These are phyloP conservation scores for Heliconius ethilla DNA, from an alignment of 2,888 invertebrate species.

Conservation along the genomic window DNA sequence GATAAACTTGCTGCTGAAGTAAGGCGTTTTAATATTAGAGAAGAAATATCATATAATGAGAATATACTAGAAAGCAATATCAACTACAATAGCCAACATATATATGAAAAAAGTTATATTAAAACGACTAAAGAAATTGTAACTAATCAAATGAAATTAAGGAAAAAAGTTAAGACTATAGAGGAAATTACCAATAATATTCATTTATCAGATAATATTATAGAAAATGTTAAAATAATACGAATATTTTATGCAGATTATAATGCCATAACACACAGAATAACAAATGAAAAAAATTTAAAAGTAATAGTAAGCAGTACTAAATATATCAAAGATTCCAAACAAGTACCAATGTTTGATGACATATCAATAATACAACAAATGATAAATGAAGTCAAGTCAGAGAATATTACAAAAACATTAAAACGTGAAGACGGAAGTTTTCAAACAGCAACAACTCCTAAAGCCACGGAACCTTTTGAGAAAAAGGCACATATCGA, in stretches of 20 bases:
- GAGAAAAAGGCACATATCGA: neutral
- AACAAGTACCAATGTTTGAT: constrained; percentile 6
- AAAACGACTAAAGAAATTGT: constrained; percentile 41
- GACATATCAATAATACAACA: constrained; percentile 31
- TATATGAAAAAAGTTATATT: constrained; percentile 29
- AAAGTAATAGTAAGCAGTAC: constrained; percentile 39
- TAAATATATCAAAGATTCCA: constrained; percentile 30
- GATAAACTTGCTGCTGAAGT: constrained; percentile 41
- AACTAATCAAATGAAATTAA: constrained; percentile 32
- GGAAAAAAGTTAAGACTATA: constrained; percentile 35
- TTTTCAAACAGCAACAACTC: neutral
- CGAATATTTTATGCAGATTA: constrained; percentile 39
- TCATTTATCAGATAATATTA: constrained; percentile 7
- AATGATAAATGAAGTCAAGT: constrained; percentile 14
- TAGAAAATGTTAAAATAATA: constrained; percentile 32
- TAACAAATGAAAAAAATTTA: constrained; percentile 40
- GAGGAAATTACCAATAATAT: constrained; percentile 31
- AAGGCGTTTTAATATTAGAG: constrained; percentile 41
- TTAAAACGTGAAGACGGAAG: neutral
- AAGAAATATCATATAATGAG: constrained; percentile 40
- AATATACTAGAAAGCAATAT: constrained; percentile 33
- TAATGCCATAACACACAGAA: constrained; percentile 35
- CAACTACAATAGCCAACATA: constrained; percentile 32
- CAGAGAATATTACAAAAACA: constrained; percentile 15
- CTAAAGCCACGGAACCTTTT: neutral